These are phyloP conservation scores for Zootermopsis nevadensis DNA, from an alignment of 2,888 invertebrate species.

Conservation along the genomic window DNA sequence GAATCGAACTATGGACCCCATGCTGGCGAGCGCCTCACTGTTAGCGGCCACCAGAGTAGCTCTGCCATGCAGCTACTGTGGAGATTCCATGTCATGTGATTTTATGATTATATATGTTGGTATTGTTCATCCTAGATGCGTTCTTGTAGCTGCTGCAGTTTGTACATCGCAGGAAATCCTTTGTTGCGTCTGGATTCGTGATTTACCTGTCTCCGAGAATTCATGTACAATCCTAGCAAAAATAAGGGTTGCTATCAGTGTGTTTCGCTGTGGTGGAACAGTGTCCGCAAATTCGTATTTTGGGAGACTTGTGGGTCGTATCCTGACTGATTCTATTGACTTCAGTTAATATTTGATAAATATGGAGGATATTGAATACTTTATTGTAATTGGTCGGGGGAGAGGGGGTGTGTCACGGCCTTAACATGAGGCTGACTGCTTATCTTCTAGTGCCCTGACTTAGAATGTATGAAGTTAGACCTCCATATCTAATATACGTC, in stretches of 20 bases:
- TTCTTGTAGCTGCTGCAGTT: conserved; percentile 22
- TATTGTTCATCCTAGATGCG: conserved; percentile 38
- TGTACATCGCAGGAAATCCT: not conserved
- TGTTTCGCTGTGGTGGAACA: no score
- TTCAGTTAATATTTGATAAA: no score
- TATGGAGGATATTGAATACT: no score
- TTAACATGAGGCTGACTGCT: no score
- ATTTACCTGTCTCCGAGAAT: conserved; percentile 49
- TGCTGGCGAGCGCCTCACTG: conserved; percentile 35
- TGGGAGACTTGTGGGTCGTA: no score
- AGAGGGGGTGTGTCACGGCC: no score
- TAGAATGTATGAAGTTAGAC: no score
- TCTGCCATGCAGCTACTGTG: conserved; percentile 44
- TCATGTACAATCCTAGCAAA: conserved; percentile 29
- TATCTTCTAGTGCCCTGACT: no score
- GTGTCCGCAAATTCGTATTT: no score
- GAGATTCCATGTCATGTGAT: conserved; percentile 23
- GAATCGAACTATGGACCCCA: conserved; percentile 48
- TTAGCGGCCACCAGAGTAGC: conserved; percentile 46
- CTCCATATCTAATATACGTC: no score
- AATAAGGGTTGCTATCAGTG: not conserved
- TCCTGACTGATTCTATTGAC: no score
- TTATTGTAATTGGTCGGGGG: no score
- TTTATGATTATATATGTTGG: conserved; percentile 49
- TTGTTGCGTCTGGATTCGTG: conserved; percentile 49